Conservation (phyloP, 2,888 invertebrate species). For the Noctua fimbriata region DNA sequence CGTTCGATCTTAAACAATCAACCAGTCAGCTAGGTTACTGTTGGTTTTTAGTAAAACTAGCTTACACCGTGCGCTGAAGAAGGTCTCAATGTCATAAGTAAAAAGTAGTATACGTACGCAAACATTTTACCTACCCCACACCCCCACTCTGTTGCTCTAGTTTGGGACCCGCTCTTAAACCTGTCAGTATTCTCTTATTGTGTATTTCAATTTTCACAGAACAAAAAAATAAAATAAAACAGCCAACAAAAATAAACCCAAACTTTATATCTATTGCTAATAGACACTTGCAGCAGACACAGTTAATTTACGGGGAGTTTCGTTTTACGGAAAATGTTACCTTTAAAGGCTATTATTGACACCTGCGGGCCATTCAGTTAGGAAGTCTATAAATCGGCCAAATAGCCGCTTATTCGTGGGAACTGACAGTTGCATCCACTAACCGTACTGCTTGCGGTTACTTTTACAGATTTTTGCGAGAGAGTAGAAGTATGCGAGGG, state of each 20-base stretch:
- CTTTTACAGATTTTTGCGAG: slow-evolving; percentile 37
- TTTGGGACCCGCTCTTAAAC: too few species aligned
- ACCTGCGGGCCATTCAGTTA: slow-evolving; percentile 80
- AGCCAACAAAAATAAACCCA: background rate
- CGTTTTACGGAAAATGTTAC: slow-evolving; percentile 66
- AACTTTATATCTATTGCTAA: slow-evolving; percentile 15
- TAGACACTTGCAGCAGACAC: slow-evolving; percentile 40
- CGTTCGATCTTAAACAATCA: too few species aligned
- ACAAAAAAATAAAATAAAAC: background rate
- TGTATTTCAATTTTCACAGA: too few species aligned
- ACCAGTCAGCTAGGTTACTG: background rate
- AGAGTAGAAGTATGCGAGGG: background rate
- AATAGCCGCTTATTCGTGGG: slow-evolving; percentile 79
- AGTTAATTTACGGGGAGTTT: slow-evolving; percentile 60
- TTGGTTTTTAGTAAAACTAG: background rate
- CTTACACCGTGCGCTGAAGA: background rate
- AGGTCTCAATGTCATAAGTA: background rate
- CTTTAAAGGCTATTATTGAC: slow-evolving; percentile 79
- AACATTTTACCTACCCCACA: too few species aligned
- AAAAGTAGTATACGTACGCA: background rate
- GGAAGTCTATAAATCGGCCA: slow-evolving; percentile 80
- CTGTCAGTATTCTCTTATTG: too few species aligned
- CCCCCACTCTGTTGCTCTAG: too few species aligned
- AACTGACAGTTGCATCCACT: slow-evolving; percentile 76
- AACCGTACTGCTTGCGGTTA: slow-evolving; percentile 44